Percentiles rank a stretch among this genome's conserved stretches.
Evolutionary conservation across 2,113 vertebrate genomes (phyloP).

Genomic region (Poeciliopsis turrubarensis): DNA sequence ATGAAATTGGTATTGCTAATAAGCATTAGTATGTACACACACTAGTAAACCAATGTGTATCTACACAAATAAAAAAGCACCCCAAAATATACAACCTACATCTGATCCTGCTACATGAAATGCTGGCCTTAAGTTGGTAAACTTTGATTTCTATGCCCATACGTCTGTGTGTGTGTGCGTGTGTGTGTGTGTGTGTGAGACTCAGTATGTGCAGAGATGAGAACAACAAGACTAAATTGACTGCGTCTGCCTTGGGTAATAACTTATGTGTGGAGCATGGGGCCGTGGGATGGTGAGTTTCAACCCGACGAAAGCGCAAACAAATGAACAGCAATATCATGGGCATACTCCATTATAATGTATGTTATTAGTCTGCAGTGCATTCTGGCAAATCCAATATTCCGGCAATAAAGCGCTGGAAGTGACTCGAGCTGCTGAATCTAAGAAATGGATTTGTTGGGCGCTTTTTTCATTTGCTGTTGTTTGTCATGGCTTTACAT

Average conservation of each 20-base stretch:
- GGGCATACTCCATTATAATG: constrained; percentile 30
- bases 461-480: neutral
- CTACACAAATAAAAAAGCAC: too few species aligned
- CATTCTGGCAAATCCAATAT: constrained; percentile 59
- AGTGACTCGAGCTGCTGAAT: constrained; percentile 12
- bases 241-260: constrained; percentile 45
- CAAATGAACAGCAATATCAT: constrained; percentile 49
- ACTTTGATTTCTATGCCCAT: constrained; percentile 16
- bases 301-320: constrained; percentile 48
- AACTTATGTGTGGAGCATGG: constrained; percentile 26
- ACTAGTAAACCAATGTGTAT: too few species aligned
- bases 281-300: constrained; percentile 10
- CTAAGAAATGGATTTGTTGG: constrained; percentile 5
- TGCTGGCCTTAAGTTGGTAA: constrained; percentile 16
- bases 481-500: constrained; percentile 11
- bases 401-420: constrained; percentile 17
- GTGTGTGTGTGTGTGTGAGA: neutral
- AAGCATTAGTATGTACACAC: too few species aligned
- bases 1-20: too few species aligned
- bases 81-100: neutral
- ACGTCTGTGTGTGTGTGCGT: neutral
- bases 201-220: constrained; percentile 18
- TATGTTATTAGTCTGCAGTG: constrained; percentile 47
- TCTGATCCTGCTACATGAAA: constrained; percentile 29
- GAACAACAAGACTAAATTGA: constrained; percentile 43